Conservation (phyloP, 2,888 invertebrate species). For the Petrolisthes cinctipes region DNA sequence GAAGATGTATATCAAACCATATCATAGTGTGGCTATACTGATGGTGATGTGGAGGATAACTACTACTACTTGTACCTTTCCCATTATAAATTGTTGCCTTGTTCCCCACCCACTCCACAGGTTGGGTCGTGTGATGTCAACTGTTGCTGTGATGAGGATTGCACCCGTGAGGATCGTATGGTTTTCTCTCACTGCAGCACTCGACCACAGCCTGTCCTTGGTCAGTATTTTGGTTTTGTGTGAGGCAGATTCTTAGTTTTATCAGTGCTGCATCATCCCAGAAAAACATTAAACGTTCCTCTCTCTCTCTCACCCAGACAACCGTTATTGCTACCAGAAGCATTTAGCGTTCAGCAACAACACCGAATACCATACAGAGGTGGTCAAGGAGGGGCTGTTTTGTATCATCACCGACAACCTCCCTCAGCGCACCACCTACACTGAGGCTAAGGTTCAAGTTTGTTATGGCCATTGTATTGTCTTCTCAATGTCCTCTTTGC, state of each 20-base stretch:
- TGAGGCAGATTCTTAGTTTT: neutral
- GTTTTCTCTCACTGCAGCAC: conserved; percentile 76
- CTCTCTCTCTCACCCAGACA: conserved; percentile 53
- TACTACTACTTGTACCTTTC: no score
- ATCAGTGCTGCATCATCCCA: no score
- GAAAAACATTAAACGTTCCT: neutral
- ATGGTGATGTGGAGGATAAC: no score
- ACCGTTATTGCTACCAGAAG: conserved; percentile 73
- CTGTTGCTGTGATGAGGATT: conserved; percentile 87
- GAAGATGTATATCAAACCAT: no score
- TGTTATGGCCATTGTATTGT: neutral
- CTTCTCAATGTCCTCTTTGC: neutral
- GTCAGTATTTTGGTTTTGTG: conserved; percentile 20
- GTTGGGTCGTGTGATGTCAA: conserved; percentile 81
- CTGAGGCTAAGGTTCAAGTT: conserved; percentile 33
- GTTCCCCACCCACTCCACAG: conserved; percentile 57
- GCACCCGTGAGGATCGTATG: conserved; percentile 75
- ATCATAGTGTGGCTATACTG: no score
- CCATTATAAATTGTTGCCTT: neutral
- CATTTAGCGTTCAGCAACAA: conserved; percentile 74
- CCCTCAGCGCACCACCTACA: conserved; percentile 29
- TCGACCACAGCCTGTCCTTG: conserved; percentile 55
- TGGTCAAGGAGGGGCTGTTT: conserved; percentile 73
- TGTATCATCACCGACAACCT: conserved; percentile 73
- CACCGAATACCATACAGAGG: conserved; percentile 69